Conservation (phyloP, 1,140 invertebrate species). For the Aphelenchoides avenae region DNA sequence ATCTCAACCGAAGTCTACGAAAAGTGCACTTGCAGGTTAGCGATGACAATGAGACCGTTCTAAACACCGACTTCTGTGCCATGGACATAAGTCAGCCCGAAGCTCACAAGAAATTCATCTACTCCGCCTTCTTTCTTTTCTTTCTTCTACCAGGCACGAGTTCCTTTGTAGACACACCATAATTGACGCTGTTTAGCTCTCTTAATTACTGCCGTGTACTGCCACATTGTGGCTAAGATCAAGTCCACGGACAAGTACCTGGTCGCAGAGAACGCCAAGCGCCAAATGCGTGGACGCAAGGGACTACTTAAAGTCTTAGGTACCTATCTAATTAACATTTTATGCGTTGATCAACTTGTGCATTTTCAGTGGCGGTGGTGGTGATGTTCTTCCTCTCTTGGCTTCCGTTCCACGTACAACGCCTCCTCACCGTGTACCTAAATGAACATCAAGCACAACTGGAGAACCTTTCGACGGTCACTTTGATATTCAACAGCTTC, state of each 20-base stretch:
- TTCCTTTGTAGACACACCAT: slow-evolving; percentile 8
- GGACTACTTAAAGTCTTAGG: slow-evolving; percentile 49
- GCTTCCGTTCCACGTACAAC: slow-evolving; percentile 83
- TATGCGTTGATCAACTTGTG: slow-evolving; percentile 7
- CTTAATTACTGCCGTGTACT: slow-evolving; percentile 52
- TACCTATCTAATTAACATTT: slow-evolving; percentile 19
- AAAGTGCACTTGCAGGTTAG: slow-evolving; percentile 14
- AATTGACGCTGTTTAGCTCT: slow-evolving; percentile 36
- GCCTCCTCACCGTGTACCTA: slow-evolving; percentile 65
- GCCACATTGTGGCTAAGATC: slow-evolving; percentile 46
- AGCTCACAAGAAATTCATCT: slow-evolving; percentile 42
- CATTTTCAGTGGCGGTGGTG: slow-evolving; percentile 75
- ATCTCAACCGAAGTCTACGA: background rate
- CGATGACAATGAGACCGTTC: slow-evolving; percentile 32
- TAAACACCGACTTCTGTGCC: slow-evolving; percentile 40
- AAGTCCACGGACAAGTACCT: slow-evolving; percentile 23
- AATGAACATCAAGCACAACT: slow-evolving; percentile 25
- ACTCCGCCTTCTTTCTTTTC: slow-evolving; percentile 35
- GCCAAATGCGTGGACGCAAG: slow-evolving; percentile 27
- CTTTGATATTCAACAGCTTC: slow-evolving; percentile 33
- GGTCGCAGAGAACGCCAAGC: slow-evolving; percentile 28
- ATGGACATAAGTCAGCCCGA: slow-evolving; percentile 23
- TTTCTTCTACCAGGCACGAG: slow-evolving; percentile 36
- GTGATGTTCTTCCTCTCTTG: slow-evolving; percentile 87
- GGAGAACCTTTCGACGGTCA: slow-evolving; percentile 11